These are phyloP conservation scores for Gobio gobio DNA, from an alignment of 2,113 vertebrate species.

Conservation along the genomic window DNA sequence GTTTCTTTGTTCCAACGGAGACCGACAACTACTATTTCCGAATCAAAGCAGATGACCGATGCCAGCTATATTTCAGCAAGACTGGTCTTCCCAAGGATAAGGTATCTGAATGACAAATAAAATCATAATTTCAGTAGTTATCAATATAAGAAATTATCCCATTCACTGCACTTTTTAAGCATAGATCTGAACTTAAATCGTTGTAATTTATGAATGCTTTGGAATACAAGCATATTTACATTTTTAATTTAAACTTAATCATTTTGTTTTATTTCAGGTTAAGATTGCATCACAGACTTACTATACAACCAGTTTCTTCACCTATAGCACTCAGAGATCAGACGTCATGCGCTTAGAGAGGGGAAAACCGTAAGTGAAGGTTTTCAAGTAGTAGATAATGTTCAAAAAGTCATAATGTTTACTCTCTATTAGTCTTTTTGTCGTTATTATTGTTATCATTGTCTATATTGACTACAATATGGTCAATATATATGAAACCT, in stretches of 20 bases:
- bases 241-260: background rate
- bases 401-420: background rate
- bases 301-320: conserved; percentile 50
- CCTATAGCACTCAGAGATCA: conserved; percentile 70
- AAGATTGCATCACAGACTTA: conserved; percentile 70
- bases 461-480: too few relatives aligned
- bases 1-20: conserved; percentile 79
- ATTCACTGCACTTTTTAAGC: too few relatives aligned
- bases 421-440: background rate
- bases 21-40: conserved; percentile 77
- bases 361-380: conserved; percentile 76
- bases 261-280: conserved; percentile 65
- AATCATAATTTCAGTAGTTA: background rate
- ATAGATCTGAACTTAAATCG: too few relatives aligned
- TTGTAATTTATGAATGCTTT: too few relatives aligned
- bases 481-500: background rate
- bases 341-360: conserved; percentile 71
- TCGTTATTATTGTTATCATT: too few relatives aligned
- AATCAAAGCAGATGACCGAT: conserved; percentile 76
- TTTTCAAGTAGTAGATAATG: too few relatives aligned
- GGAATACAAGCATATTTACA: too few relatives aligned
- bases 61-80: conserved; percentile 81
- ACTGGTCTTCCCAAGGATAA: conserved; percentile 78
- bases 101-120: conserved; percentile 62
- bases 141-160: background rate